Evolutionary conservation across 1,140 invertebrate species (phyloP).

Genomic region (Polypedilum pembai): DNA sequence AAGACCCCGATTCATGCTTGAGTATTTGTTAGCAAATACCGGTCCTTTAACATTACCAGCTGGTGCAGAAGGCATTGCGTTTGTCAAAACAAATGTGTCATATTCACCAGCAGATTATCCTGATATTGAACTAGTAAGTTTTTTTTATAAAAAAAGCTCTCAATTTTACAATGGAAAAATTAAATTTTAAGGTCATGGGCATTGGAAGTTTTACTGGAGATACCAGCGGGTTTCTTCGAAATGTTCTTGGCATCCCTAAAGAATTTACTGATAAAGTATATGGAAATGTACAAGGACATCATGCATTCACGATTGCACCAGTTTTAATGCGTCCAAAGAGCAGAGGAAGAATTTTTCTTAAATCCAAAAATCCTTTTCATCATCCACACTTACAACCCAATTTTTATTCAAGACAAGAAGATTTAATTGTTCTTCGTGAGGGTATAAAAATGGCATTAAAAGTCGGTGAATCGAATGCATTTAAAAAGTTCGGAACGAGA

Average conservation of each 20-base stretch:
- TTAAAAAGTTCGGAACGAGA: conserved; percentile 52
- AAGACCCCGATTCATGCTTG: conserved; percentile 48
- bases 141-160: neutral
- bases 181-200: conserved; percentile 45
- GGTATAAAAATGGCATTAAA: conserved; percentile 64
- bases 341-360: conserved; percentile 58
- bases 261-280: conserved; percentile 54
- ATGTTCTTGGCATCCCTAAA: conserved; percentile 55
- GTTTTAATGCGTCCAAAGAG: conserved; percentile 67
- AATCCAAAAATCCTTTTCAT: conserved; percentile 59
- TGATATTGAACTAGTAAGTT: conserved; percentile 64
- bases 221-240: conserved; percentile 56
- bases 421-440: conserved; percentile 59
- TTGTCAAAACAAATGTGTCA: conserved; percentile 49
- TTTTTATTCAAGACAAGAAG: conserved; percentile 61
- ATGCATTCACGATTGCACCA: conserved; percentile 58
- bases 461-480: conserved; percentile 52
- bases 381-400: conserved; percentile 70
- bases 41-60: conserved; percentile 65
- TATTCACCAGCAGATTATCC: conserved; percentile 46
- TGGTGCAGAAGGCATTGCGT: conserved; percentile 63
- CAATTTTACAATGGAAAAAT: neutral
- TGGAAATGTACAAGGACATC: conserved; percentile 42
- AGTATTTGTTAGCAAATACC: conserved; percentile 49
- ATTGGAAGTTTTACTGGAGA: conserved; percentile 64